Percentiles rank a stretch among this genome's conserved stretches.
Evolutionary conservation across 2,888 invertebrate genomes (phyloP).

Genomic region (Megamerina dolium): DNA sequence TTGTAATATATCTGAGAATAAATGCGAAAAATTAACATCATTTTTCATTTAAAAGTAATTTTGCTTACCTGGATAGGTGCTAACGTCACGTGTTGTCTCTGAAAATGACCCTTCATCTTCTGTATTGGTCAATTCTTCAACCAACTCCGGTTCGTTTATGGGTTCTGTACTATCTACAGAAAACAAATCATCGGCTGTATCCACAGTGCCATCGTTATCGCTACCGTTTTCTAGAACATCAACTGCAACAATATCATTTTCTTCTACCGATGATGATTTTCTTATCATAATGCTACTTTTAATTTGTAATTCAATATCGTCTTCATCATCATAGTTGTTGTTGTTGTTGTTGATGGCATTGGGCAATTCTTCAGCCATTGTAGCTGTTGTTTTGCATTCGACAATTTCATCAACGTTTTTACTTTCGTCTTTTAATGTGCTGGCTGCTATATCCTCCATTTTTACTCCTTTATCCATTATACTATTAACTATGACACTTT

Average conservation of each 20-base stretch:
- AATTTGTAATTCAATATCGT: conserved; percentile 38
- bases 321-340: conserved; percentile 22
- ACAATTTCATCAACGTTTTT: background rate
- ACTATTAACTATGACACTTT: background rate
- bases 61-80: conserved; percentile 17
- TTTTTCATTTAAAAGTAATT: too few relatives aligned
- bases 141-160: conserved; percentile 13
- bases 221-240: background rate
- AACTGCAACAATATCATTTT: conserved; percentile 15
- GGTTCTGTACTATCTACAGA: conserved; percentile 17
- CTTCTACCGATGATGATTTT: background rate
- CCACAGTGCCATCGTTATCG: background rate
- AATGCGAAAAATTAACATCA: too few relatives aligned
- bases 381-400: background rate
- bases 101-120: conserved; percentile 29
- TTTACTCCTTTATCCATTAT: background rate
- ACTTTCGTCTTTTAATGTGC: conserved; percentile 1
- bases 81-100: conserved; percentile 24
- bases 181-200: conserved; percentile 13
- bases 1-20: too few relatives aligned
- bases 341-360: background rate
- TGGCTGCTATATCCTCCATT: conserved; percentile 2
- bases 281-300: conserved; percentile 35
- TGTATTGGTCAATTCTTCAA: conserved; percentile 7
- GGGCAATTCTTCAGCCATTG: background rate